Base-by-base conservation (phyloP, 1,140 invertebrate species). In the Pseudomyrmex gracilis region DNA sequence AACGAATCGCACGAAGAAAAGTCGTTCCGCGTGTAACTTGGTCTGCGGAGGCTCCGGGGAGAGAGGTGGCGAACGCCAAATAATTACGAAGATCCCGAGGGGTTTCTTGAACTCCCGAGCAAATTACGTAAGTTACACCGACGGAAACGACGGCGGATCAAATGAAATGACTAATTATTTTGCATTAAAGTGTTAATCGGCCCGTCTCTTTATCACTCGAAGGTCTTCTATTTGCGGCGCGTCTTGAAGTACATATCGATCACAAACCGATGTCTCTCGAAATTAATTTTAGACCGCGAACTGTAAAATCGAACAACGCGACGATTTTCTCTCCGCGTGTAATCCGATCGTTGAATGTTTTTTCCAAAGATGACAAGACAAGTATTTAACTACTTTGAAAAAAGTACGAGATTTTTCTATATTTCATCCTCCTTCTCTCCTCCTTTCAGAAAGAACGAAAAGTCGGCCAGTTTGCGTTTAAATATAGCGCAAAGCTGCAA, bases 81-180 rank as follows among this genome's bases (percentile, higher is more conserved):
- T 82, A 82, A 82, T 82, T 82, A 82, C 43, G 1, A 8, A 63
- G 22, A 55, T 74, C 78, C 58, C 61, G 61, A 34, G 22, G 20
- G 70, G 49, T 17, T 74, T 74, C 34, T 34, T 24, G 4, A 82
- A 71, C 53, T 63, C 24, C 10, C 13, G n/a, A 47, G 34, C 20
- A 82, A 74, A 82, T 82, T 82, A 47, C 49, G 15, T 24, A 74
- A 82, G 47, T 82, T 82, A 82, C 22, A 34, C 34, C 34, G 34
- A 34, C 45, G 13, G 7, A 12, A 22, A 49, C 34, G 53, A 45
- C 22, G 24, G 13, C 49, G 51, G 20, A 43, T 82, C 24, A 74
- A 63, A 74, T 12, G 13, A 63, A 63, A 51, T 9, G 24, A 63
- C n/a, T 82, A 82, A 82, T 82, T 82, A 63, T 17, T 45, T 9